Conservation (phyloP, 1,140 invertebrate species). For the Vanessa atalanta region DNA sequence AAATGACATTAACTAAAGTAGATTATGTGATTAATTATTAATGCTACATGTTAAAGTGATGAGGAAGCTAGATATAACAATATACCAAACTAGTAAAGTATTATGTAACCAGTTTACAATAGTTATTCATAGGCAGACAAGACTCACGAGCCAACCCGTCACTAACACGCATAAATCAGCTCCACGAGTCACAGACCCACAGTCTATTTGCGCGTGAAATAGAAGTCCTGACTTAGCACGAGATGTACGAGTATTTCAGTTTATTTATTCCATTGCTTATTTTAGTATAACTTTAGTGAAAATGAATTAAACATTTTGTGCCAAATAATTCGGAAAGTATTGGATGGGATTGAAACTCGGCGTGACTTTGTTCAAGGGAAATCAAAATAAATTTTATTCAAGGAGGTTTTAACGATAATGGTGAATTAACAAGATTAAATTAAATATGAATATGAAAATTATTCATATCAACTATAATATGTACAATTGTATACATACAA, state of each 20-base stretch:
- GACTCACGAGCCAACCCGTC: not conserved
- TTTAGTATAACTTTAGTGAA: not conserved
- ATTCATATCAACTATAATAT: no score
- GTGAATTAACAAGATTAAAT: no score
- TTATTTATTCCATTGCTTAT: conserved; percentile 13
- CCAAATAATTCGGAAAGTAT: no score
- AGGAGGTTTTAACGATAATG: no score
- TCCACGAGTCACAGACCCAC: not conserved
- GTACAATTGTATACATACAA: no score
- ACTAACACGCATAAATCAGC: conserved; percentile 8
- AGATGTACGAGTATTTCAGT: not conserved
- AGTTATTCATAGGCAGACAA: conserved; percentile 2
- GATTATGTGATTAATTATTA: no score
- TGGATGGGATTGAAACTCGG: no score
- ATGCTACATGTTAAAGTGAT: no score
- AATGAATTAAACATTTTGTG: not conserved
- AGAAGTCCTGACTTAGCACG: not conserved
- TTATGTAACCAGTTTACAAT: not conserved
- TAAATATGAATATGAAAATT: no score
- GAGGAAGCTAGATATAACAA: not conserved
- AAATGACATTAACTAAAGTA: no score
- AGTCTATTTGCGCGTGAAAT: conserved; percentile 25
- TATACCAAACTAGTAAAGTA: not conserved
- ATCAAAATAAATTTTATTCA: no score
- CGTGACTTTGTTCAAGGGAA: no score